Evolutionary conservation across 1,140 invertebrate species (phyloP), one percentile per base, ranked within the genome.

Genomic region (Drosophila sp.): DNA sequence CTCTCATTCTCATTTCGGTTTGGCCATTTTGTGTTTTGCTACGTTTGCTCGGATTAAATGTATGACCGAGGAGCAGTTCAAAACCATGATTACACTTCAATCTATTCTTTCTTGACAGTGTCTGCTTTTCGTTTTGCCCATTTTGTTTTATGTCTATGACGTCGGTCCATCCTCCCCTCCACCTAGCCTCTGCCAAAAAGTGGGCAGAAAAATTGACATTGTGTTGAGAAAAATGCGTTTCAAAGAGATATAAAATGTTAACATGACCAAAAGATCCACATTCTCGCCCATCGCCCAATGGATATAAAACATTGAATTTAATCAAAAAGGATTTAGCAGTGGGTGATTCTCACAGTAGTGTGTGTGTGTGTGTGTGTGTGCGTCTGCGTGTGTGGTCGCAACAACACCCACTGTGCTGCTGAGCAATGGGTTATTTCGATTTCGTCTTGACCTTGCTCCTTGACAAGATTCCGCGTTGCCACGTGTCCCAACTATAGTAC

Each of bases 281-380:
- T 38, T 25, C 27, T 38, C 54, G 48, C 34, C 59, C 71, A 59
- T 16, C 41, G 63, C 18, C 18, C 74, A 86, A 82, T 89, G 83
- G 79, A 89, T 89, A 89, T 89, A 89, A 89, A 89, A 87, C 84
- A 89, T 89, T 89, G 83, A 89, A 89, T 89, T 89, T 89, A 89
- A 89, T 89, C 83, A 89, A 89, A 89, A 89, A 89, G 83, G 83
- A 89, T 89, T 89, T 89, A 89, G 84, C 54, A 63, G 21, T 34
- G 45, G 36, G 38, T 36, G 62, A 21, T 65, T 36, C 32, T 8
- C 36, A 34, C 16, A 45, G 9, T 51, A 21, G 14, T 59, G 36
- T 50, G 13, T 50, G 48, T 43, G 18, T 29, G 45, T 21, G 21
- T 21, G 21, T 21, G 21, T 21, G 4, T 21, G 21, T 21, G 21